Percentiles rank a stretch among this genome's conserved stretches.
These are phyloP conservation scores for Smittia aterrima DNA, from an alignment of 2,888 invertebrate genomes.

Conservation along the genomic window DNA sequence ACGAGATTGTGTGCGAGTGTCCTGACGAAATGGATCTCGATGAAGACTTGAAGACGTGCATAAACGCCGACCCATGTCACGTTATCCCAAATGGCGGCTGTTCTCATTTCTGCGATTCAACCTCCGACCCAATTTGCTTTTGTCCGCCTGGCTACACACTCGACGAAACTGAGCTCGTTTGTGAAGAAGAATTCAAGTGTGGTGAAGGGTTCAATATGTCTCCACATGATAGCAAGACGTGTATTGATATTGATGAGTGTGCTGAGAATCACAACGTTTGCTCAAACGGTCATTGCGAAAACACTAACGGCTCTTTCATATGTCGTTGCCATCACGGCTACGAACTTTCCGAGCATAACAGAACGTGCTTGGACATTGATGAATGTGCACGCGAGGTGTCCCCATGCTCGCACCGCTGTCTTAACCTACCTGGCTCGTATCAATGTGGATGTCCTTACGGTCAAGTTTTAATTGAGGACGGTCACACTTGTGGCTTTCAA, in stretches of 20 bases:
- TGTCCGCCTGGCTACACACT: conserved; percentile 47
- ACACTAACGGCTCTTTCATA: conserved; percentile 55
- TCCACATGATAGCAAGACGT: conserved; percentile 54
- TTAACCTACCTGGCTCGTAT: conserved; percentile 49
- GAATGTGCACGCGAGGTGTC: conserved; percentile 55
- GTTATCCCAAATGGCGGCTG: conserved; percentile 60
- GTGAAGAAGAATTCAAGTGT: conserved; percentile 44
- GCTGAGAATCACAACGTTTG: conserved; percentile 52
- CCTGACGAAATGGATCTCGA: conserved; percentile 53
- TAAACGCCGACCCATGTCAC: conserved; percentile 57
- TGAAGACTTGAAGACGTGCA: conserved; percentile 54
- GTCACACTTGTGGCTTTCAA: conserved; percentile 51
- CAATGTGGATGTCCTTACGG: conserved; percentile 50
- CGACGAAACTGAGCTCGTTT: conserved; percentile 36
- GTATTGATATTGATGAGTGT: conserved; percentile 60
- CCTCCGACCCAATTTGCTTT: conserved; percentile 48
- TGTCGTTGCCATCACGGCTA: conserved; percentile 58
- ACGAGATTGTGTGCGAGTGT: conserved; percentile 50
- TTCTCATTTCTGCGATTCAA: conserved; percentile 59
- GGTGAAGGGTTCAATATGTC: conserved; percentile 43
- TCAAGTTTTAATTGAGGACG: conserved; percentile 45
- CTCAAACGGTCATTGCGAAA: conserved; percentile 53
- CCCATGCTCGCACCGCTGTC: conserved; percentile 57
- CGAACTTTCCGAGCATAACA: conserved; percentile 46
- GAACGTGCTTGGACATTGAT: conserved; percentile 53